A percentile compares a stretch with the other conserved stretches of the same genome.
Conservation (phyloP, 2,888 invertebrate species). For the Gonocerus acuteangulatus region DNA sequence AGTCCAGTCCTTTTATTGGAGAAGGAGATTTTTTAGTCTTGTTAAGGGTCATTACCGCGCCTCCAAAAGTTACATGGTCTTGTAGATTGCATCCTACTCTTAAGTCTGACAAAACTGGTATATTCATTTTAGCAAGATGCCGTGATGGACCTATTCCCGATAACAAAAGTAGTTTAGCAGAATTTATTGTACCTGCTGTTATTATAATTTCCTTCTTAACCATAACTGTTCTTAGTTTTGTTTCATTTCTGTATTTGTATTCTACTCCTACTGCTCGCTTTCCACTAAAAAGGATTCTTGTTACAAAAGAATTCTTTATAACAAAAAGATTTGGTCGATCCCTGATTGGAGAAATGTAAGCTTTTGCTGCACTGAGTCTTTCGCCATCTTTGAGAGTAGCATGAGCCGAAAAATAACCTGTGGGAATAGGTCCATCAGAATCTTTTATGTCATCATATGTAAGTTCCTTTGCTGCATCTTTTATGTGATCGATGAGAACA, state of each 20-base stretch:
- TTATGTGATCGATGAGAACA: conserved; percentile 6
- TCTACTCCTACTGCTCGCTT: conserved; percentile 52
- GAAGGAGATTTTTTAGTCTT: conserved; percentile 11
- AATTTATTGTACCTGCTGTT: conserved; percentile 36
- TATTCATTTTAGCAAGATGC: conserved; percentile 35
- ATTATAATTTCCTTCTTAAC: conserved; percentile 46
- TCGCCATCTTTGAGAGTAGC: conserved; percentile 56
- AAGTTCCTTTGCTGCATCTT: conserved; percentile 27
- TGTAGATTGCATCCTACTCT: conserved; percentile 38
- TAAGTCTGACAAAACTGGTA: conserved; percentile 35
- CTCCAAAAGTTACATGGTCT: conserved; percentile 38
- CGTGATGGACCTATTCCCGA: conserved; percentile 38
- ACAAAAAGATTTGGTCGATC: conserved; percentile 40
- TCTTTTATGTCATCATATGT: conserved; percentile 24
- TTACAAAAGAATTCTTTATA: conserved; percentile 39
- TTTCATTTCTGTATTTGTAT: conserved; percentile 46
- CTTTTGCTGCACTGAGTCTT: conserved; percentile 45
- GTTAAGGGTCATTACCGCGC: conserved; percentile 32
- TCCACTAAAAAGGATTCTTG: conserved; percentile 39
- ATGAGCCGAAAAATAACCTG: conserved; percentile 13
- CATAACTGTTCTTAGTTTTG: conserved; percentile 47
- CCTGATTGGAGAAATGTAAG: conserved; percentile 39
- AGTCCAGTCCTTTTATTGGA: conserved; percentile 21
- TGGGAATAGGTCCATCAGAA: conserved; percentile 7
- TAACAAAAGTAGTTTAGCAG: conserved; percentile 38